phyloP scores from a whole-genome alignment of 2,888 invertebrate species.

The Rhagonycha lutea region DNA sequence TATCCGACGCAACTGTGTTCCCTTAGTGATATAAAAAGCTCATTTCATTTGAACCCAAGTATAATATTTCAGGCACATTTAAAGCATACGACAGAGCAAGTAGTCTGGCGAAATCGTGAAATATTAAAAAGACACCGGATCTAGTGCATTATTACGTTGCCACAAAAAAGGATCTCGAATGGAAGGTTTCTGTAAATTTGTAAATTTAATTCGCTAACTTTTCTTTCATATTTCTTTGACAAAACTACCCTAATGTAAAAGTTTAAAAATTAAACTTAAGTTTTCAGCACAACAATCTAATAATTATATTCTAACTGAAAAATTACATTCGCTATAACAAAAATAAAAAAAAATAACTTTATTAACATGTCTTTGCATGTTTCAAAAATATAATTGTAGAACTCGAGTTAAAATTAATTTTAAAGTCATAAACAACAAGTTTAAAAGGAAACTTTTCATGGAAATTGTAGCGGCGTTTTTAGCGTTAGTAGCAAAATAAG shows the following conservation, averaged over 20 bases:
- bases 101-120: conserved; percentile 34
- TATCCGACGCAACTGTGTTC: conserved; percentile 19
- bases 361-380: conserved; percentile 8
- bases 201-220: conserved; percentile 6
- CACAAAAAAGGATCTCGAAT: conserved; percentile 11
- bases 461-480: conserved; percentile 8
- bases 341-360: background rate
- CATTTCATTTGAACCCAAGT: conserved; percentile 37
- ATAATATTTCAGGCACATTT: conserved; percentile 35
- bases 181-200: conserved; percentile 14
- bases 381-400: conserved; percentile 12
- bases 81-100: conserved; percentile 31
- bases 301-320: background rate
- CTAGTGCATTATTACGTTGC: conserved; percentile 15
- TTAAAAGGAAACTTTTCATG: conserved; percentile 12
- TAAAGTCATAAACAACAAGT: conserved; percentile 8
- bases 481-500: conserved; percentile 8
- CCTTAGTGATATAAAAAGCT: conserved; percentile 31
- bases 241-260: background rate
- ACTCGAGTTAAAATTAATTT: conserved; percentile 15
- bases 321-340: background rate
- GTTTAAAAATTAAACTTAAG: background rate
- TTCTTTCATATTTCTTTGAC: background rate
- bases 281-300: background rate
- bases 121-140: conserved; percentile 32